Conservation (phyloP, 2,797 vertebrate species). For the Xenopus petersii region DNA sequence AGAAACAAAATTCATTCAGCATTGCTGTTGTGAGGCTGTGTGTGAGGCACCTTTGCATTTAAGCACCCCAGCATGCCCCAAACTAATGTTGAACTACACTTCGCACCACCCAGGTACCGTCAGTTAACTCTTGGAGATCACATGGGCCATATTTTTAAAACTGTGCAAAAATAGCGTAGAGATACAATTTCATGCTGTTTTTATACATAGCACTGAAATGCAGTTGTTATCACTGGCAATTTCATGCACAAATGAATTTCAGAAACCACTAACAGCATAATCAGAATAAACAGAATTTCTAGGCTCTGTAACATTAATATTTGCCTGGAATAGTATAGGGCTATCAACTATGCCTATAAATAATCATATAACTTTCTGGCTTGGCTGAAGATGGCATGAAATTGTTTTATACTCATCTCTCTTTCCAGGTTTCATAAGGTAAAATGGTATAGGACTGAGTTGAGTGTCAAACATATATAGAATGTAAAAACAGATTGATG, state of each 20-base stretch:
- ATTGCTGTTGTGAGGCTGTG: too few species aligned
- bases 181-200: too few species aligned
- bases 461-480: neutral
- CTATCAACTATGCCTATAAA: neutral
- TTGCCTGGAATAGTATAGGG: neutral
- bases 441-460: neutral
- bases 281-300: neutral
- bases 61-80: too few species aligned
- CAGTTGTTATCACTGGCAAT: constrained; percentile 10
- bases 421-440: neutral
- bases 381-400: constrained; percentile 4
- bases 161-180: too few species aligned
- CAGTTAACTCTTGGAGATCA: too few species aligned
- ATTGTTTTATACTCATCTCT: constrained; percentile 4
- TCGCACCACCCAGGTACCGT: too few species aligned
- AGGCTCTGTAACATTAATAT: neutral
- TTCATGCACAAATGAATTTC: constrained; percentile 13
- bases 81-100: too few species aligned
- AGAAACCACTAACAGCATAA: constrained; percentile 3
- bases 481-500: neutral
- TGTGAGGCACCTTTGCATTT: too few species aligned
- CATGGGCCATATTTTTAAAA: too few species aligned
- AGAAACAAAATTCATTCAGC: too few species aligned
- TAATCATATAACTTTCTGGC: neutral
- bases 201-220: neutral